Evolutionary conservation across 2,888 invertebrate species (phyloP).

Genomic region (Drosophila fulvimacula): DNA sequence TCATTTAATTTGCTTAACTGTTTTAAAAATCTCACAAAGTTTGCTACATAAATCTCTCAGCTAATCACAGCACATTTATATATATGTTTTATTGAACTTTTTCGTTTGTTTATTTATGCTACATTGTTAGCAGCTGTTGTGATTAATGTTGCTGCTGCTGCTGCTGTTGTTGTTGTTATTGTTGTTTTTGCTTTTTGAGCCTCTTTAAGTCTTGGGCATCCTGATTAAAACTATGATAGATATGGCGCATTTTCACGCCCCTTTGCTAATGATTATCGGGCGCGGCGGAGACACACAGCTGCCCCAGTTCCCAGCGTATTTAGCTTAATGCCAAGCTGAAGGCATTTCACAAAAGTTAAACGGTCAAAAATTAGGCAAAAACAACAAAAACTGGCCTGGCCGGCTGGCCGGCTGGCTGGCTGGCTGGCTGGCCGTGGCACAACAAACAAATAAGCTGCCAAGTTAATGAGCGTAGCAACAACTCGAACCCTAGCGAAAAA

Average conservation of each 20-base stretch:
- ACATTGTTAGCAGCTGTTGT: conserved; percentile 20
- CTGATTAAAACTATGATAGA: conserved; percentile 65
- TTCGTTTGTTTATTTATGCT: conserved; percentile 1
- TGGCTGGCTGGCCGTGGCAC: conserved; percentile 11
- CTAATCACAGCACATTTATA: background rate
- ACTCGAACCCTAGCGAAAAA: conserved; percentile 26
- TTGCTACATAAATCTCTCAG: conserved; percentile 5
- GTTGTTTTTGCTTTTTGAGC: no score
- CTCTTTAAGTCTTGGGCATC: conserved; percentile 2
- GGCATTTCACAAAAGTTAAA: conserved; percentile 68
- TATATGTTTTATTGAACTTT: background rate
- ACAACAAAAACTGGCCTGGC: conserved; percentile 26
- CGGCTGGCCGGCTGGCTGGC: background rate
- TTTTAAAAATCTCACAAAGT: conserved; percentile 12
- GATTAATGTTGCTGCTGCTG: conserved; percentile 23
- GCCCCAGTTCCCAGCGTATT: conserved; percentile 66
- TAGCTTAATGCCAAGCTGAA: conserved; percentile 39
- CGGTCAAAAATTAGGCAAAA: conserved; percentile 70
- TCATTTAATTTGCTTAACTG: conserved; percentile 15
- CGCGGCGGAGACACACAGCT: conserved; percentile 43
- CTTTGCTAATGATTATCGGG: conserved; percentile 42
- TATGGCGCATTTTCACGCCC: conserved; percentile 28
- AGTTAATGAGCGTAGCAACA: conserved; percentile 70
- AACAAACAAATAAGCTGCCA: conserved; percentile 57
- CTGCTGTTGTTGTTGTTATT: no score